These are phyloP conservation scores for Bubo bubo DNA, from an alignment of 2,113 vertebrate species.

Conservation along the genomic window DNA sequence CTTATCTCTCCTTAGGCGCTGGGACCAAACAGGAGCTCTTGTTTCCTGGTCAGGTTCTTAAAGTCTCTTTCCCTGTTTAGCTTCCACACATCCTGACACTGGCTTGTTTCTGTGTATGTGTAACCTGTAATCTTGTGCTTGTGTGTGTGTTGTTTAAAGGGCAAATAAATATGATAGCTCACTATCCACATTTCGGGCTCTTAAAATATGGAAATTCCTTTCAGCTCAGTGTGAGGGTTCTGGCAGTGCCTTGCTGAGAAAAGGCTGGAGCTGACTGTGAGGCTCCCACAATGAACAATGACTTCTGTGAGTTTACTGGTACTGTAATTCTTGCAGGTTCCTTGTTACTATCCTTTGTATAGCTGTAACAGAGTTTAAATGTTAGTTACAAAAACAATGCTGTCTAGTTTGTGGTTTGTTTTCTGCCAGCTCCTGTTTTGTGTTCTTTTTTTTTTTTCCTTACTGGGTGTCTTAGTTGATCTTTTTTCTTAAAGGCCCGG, in stretches of 20 bases:
- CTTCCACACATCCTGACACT: not conserved
- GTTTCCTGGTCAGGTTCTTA: not conserved
- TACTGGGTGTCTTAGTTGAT: not conserved
- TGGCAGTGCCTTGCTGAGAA: not conserved
- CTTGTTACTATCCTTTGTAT: not conserved
- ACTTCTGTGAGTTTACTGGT: not conserved
- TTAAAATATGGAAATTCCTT: not conserved
- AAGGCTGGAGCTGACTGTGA: not conserved
- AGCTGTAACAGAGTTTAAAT: not conserved
- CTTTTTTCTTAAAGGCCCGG: not conserved
- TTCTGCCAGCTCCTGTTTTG: not conserved
- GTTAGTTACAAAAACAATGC: not conserved
- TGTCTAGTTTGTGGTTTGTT: not conserved
- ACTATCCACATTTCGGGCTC: not conserved
- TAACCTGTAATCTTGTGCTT: not conserved
- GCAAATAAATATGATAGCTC: not conserved
- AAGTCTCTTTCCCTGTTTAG: not conserved
- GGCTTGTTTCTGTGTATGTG: fast-evolving
- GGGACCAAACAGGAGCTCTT: not conserved
- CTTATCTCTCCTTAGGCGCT: not conserved
- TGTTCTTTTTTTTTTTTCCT: not conserved
- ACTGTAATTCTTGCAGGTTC: not conserved
- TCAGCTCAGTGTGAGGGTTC: not conserved
- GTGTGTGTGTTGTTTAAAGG: not conserved
- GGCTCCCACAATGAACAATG: not conserved